A percentile compares a stretch with the other conserved stretches of the same genome.
Conservation (phyloP, 2,888 invertebrate genomes). For the Volucella bombylans region DNA sequence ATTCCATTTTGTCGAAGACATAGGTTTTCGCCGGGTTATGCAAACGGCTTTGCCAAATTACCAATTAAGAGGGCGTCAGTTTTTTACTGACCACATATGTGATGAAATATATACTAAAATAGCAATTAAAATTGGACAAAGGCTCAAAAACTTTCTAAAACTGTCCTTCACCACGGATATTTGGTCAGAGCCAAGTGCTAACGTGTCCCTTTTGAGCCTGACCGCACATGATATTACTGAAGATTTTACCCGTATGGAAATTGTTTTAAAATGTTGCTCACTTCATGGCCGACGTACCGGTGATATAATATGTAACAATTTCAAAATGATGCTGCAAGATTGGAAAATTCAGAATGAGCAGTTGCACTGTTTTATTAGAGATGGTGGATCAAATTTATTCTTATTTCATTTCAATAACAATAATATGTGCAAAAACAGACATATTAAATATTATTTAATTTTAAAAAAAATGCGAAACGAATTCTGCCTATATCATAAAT, state of each 20-base stretch:
- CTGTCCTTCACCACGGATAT: no score
- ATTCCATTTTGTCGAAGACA: constrained; percentile 39
- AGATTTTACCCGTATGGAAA: background rate
- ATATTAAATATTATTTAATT: no score
- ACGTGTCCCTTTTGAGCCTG: background rate
- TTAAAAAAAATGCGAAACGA: no score
- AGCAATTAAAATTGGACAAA: no score
- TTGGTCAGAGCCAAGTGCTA: no score
- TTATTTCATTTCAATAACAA: no score
- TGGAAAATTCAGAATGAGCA: background rate
- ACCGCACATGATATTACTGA: background rate
- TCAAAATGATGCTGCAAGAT: background rate
- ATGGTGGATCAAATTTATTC: background rate
- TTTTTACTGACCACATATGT: no score
- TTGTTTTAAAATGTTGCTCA: background rate
- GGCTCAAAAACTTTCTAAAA: no score
- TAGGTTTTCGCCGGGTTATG: constrained; percentile 34
- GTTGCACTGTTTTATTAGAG: background rate
- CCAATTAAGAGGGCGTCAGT: no score
- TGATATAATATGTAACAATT: constrained; percentile 1
- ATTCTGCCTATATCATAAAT: no score
- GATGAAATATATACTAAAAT: background rate
- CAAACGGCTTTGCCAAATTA: no score
- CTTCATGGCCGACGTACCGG: background rate
- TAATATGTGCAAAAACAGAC: no score